Percentiles rank a stretch among this genome's conserved stretches.
Conservation (phyloP, 2,888 invertebrate species). For the Andrena hattorfiana region DNA sequence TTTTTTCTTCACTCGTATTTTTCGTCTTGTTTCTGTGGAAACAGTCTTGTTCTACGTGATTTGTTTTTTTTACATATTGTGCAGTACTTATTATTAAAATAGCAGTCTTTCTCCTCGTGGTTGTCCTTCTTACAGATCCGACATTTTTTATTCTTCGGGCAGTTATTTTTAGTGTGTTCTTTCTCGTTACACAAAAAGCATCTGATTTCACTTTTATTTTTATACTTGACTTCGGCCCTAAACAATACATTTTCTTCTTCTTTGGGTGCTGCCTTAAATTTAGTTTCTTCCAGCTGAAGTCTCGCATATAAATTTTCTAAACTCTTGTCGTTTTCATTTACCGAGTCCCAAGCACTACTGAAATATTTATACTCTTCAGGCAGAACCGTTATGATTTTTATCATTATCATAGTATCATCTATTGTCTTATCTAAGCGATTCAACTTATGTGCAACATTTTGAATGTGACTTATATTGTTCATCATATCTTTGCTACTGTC, state of each 20-base stretch:
- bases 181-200: conserved; percentile 22
- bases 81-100: background rate
- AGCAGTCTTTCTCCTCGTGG: background rate
- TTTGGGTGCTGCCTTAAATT: background rate
- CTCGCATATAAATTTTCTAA: conserved; percentile 32
- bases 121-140: background rate
- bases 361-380: background rate
- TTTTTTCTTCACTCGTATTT: background rate
- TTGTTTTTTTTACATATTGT: background rate
- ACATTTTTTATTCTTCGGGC: background rate
- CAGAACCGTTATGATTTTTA: background rate
- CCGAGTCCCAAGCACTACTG: background rate
- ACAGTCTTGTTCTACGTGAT: background rate
- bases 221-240: background rate
- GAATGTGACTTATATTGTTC: background rate
- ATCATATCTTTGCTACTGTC: background rate
- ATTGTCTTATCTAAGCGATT: background rate
- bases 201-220: background rate
- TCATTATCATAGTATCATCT: background rate
- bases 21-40: background rate
- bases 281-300: conserved; percentile 19
- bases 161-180: conserved; percentile 10
- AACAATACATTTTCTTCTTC: conserved; percentile 3
- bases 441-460: background rate
- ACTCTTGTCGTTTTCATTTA: background rate